A percentile compares a stretch with the other conserved stretches of the same genome.
These are phyloP conservation scores for Chironomus tepperi DNA, from an alignment of 1,140 invertebrate genomes.

Conservation along the genomic window DNA sequence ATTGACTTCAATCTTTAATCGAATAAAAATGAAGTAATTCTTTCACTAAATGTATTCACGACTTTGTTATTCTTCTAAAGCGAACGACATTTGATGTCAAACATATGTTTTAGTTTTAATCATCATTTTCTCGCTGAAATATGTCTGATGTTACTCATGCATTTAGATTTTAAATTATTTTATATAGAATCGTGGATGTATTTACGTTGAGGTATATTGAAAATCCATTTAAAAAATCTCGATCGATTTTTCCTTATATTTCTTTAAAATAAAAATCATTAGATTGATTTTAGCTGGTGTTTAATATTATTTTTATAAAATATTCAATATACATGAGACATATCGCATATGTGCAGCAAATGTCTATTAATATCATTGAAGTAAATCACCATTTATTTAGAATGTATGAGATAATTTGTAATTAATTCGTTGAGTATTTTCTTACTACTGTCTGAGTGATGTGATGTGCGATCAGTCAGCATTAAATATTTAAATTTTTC, in stretches of 20 bases:
- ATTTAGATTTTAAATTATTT: neutral
- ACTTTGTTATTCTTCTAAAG: neutral
- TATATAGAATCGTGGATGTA: neutral
- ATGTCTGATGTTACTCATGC: neutral
- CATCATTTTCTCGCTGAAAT: neutral
- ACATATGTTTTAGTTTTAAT: conserved; percentile 13
- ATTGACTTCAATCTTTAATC: too few relatives aligned
- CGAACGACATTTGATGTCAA: conserved; percentile 16
- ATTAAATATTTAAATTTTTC: neutral
- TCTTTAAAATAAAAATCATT: neutral
- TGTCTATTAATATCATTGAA: neutral
- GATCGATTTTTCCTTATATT: neutral
- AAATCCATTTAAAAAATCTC: neutral
- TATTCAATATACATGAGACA: neutral
- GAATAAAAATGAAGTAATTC: neutral
- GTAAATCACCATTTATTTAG: neutral
- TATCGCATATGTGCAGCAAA: conserved; percentile 7
- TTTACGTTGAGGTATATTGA: neutral
- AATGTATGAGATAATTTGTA: neutral
- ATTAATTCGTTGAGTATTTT: neutral
- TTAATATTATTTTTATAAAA: too few relatives aligned
- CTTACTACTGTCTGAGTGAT: neutral
- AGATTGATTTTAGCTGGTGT: neutral
- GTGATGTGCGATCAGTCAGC: neutral
- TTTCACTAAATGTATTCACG: neutral